Percentiles rank a stretch among this genome's conserved stretches.
Evolutionary conservation across 2,797 vertebrate species (phyloP).

Genomic region (Spea hammondii): DNA sequence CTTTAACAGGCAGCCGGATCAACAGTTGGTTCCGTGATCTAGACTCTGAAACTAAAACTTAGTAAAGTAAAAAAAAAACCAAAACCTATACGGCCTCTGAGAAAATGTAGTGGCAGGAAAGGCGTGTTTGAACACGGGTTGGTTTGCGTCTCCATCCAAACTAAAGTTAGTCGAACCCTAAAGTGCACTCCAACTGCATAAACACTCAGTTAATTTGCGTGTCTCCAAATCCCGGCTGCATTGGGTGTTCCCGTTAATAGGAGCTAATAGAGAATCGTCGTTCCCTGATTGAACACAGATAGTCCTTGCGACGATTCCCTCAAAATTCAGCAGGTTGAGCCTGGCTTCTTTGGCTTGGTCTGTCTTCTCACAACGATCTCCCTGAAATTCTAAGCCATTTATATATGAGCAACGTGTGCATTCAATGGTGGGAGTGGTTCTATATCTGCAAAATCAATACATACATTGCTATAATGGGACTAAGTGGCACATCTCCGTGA

Average conservation of each 20-base stretch:
- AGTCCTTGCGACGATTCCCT: conserved; percentile 10
- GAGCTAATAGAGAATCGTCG: conserved; percentile 22
- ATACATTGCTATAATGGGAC: not conserved
- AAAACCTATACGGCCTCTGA: too few species aligned
- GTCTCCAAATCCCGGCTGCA: too few species aligned
- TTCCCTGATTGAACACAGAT: conserved; percentile 8
- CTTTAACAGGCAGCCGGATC: conserved; percentile 1
- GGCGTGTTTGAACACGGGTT: too few species aligned
- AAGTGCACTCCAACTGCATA: too few species aligned
- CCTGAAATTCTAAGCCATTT: not conserved
- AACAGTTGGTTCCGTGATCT: conserved; percentile 5
- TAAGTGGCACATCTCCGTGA: conserved; percentile 1
- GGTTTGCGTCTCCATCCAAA: too few species aligned
- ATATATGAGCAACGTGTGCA: conserved; percentile 15
- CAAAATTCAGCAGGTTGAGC: conserved; percentile 35
- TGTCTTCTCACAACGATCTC: not conserved
- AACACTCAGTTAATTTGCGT: too few species aligned
- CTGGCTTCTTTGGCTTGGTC: conserved; percentile 5
- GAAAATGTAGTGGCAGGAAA: too few species aligned
- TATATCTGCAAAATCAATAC: conserved; percentile 25
- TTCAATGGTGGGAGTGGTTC: conserved; percentile 29
- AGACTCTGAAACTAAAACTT: too few species aligned
- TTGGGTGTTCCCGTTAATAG: too few species aligned
- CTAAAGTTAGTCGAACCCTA: too few species aligned
- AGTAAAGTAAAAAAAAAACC: too few species aligned